A percentile compares a stretch with the other conserved stretches of the same genome.
These are phyloP conservation scores for Prietella phreatophila DNA, from an alignment of 2,113 vertebrate species.

Conservation along the genomic window DNA sequence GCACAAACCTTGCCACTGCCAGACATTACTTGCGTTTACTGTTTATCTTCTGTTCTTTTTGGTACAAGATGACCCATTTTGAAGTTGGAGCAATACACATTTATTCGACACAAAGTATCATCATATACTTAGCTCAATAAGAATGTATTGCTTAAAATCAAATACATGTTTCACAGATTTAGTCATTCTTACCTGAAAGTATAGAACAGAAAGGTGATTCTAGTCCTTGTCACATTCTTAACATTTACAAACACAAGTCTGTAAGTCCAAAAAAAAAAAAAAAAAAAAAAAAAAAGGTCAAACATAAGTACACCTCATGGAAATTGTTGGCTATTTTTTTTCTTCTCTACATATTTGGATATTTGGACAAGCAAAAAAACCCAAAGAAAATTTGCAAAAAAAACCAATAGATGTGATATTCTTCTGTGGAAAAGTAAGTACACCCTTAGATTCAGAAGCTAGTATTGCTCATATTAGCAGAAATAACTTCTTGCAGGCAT, in stretches of 20 bases:
- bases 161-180: not conserved
- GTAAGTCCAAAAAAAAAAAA: too few relatives aligned
- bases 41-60: not conserved
- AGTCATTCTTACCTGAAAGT: not conserved
- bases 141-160: not conserved
- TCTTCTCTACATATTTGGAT: too few relatives aligned
- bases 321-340: too few relatives aligned
- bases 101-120: not conserved
- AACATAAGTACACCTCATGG: too few relatives aligned
- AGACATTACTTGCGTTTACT: not conserved
- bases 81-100: not conserved
- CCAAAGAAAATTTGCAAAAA: too few relatives aligned
- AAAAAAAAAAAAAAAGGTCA: too few relatives aligned
- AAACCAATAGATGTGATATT: too few relatives aligned
- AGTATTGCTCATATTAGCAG: too few relatives aligned
- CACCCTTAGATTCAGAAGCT: too few relatives aligned
- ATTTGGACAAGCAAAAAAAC: too few relatives aligned
- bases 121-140: not conserved
- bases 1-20: not conserved
- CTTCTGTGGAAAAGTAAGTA: too few relatives aligned
- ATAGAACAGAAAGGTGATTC: not conserved
- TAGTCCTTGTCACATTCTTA: not conserved
- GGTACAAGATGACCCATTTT: not conserved
- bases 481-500: too few relatives aligned
- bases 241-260: not conserved